Evolutionary conservation across 2,888 invertebrate genomes (phyloP).

Genomic region (Teleogryllus oceanicus): DNA sequence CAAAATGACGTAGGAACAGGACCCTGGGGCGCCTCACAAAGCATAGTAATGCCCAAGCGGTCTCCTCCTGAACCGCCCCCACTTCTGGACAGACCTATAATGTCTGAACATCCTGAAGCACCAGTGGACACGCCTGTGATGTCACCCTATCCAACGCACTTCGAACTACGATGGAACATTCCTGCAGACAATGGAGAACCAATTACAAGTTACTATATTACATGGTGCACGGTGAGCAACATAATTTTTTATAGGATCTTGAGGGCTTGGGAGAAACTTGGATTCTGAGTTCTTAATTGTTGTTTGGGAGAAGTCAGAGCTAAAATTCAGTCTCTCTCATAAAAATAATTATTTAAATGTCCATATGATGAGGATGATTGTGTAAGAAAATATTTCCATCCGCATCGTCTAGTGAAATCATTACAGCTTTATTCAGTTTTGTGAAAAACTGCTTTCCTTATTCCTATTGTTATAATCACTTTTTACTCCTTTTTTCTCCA

Average conservation of each 20-base stretch:
- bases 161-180: constrained; percentile 77
- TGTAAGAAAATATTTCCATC: no score
- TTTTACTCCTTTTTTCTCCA: no score
- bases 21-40: constrained; percentile 63
- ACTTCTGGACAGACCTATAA: constrained; percentile 51
- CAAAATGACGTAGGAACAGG: constrained; percentile 79
- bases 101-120: constrained; percentile 43
- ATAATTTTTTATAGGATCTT: not conserved
- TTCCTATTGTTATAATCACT: no score
- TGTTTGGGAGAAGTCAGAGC: no score
- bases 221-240: constrained; percentile 71
- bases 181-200: constrained; percentile 88
- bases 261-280: not conserved
- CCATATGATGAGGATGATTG: no score
- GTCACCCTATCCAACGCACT: constrained; percentile 71
- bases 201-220: constrained; percentile 76
- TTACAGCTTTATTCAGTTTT: no score
- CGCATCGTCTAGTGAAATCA: no score
- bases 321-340: no score
- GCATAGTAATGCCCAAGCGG: constrained; percentile 69
- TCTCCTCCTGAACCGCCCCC: constrained; percentile 73
- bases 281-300: not conserved
- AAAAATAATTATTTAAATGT: no score
- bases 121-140: constrained; percentile 52
- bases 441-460: no score